A percentile compares a stretch with the other conserved stretches of the same genome.
Evolutionary conservation across 2,113 vertebrate species (phyloP).

Genomic region (Sander vitreus): DNA sequence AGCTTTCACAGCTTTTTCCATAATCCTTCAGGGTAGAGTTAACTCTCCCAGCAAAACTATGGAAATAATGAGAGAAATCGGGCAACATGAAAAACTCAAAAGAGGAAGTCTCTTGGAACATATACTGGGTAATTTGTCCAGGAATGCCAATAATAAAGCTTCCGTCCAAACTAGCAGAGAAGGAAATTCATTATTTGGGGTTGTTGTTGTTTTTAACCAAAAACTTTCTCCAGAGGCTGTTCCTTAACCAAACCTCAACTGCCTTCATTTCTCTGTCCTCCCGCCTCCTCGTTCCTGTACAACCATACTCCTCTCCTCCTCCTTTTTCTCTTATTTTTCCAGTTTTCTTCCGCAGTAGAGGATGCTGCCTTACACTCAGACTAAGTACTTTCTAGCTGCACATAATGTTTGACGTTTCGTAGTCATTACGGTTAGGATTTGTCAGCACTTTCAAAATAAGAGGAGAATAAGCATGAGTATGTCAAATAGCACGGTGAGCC

Average conservation of each 20-base stretch:
- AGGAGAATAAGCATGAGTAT: too few species aligned
- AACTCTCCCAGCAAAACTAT: slow-evolving; percentile 4
- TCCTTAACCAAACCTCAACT: background rate
- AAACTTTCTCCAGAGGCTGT: background rate
- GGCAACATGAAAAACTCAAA: background rate
- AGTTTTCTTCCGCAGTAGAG: too few species aligned
- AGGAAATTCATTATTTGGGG: slow-evolving; percentile 43
- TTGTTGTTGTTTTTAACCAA: background rate
- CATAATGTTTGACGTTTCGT: too few species aligned
- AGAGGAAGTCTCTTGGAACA: slow-evolving; percentile 24
- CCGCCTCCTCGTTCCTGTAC: background rate
- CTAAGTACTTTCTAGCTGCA: too few species aligned
- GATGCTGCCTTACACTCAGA: too few species aligned
- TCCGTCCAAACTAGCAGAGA: slow-evolving; percentile 30
- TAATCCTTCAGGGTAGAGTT: background rate
- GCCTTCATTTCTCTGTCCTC: background rate
- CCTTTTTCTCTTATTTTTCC: background rate
- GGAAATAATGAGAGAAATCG: slow-evolving; percentile 22
- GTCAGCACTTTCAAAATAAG: too few species aligned
- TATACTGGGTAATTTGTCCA: slow-evolving; percentile 11
- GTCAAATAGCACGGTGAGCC: too few species aligned
- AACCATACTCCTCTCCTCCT: background rate
- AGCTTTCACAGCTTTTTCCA: background rate
- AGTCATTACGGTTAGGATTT: too few species aligned
- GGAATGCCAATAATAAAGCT: slow-evolving; percentile 38